Percentiles rank a stretch among this genome's conserved stretches.
These are phyloP conservation scores for Epinotia nisella DNA, from an alignment of 2,888 invertebrate species.

Conservation along the genomic window DNA sequence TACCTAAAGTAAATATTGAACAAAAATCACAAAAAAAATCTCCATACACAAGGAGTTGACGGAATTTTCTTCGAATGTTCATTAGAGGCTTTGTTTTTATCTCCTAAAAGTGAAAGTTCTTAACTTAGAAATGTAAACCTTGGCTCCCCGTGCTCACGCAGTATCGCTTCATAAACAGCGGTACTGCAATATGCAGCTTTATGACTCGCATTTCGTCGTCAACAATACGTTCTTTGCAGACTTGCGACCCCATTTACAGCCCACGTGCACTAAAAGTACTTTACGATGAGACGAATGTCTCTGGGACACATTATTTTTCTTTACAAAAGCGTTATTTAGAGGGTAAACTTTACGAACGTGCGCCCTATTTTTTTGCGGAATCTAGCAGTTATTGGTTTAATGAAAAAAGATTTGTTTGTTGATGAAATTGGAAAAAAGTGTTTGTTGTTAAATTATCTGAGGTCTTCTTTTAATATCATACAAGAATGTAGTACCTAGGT, in stretches of 20 bases:
- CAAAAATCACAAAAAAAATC: no score
- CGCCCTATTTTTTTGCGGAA: neutral
- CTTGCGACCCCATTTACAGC: conserved; percentile 26
- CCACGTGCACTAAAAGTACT: conserved; percentile 34
- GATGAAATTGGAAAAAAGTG: neutral
- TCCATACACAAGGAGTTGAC: no score
- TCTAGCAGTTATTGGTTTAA: conserved; percentile 1
- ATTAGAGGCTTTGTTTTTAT: no score
- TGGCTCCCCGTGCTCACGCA: neutral
- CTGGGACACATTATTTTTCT: conserved; percentile 27
- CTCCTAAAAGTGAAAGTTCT: no score
- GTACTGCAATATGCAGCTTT: conserved; percentile 28
- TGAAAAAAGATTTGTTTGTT: neutral
- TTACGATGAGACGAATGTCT: conserved; percentile 29
- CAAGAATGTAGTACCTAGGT: no score
- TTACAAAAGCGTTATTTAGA: conserved; percentile 32
- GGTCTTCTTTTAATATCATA: no score
- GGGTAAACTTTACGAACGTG: conserved; percentile 16
- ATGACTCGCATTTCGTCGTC: conserved; percentile 6
- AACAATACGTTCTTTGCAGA: conserved; percentile 29
- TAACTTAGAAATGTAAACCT: no score
- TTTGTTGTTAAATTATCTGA: neutral
- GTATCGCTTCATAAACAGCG: conserved; percentile 6
- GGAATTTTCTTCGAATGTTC: no score
- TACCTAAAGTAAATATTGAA: no score